Conservation (phyloP, 2,113 vertebrate genomes). For the Plecturocebus donacophilus region DNA sequence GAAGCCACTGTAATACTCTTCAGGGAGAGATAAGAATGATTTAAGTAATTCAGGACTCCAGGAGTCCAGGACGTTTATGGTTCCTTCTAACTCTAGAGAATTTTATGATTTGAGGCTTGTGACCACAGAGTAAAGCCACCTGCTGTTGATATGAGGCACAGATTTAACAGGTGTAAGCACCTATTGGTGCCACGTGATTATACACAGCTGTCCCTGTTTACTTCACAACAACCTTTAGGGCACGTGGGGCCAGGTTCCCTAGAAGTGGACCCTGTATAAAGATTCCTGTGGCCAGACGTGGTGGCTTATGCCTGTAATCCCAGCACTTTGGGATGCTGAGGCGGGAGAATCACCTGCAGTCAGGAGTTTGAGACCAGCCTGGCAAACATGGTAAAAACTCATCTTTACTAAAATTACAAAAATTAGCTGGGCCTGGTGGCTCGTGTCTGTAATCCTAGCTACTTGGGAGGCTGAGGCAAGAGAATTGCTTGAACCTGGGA, state of each 20-base stretch:
- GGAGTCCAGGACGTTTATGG: neutral
- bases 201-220: fast-evolving
- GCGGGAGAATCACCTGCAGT: too few relatives aligned
- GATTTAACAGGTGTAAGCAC: neutral
- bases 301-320: too few relatives aligned
- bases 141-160: too few relatives aligned
- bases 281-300: neutral
- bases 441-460: too few relatives aligned
- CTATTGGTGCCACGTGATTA: neutral
- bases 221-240: neutral
- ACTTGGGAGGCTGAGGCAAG: too few relatives aligned
- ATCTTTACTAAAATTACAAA: too few relatives aligned
- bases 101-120: neutral
- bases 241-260: neutral
- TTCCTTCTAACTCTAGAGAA: neutral
- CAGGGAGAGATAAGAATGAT: constrained; percentile 40
- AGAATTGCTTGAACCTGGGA: too few relatives aligned
- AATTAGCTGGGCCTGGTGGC: too few relatives aligned
- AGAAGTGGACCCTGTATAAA: neutral
- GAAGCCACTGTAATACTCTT: constrained; percentile 50
- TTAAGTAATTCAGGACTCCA: constrained; percentile 19
- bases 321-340: too few relatives aligned
- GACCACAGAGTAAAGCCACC: neutral
- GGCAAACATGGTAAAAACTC: too few relatives aligned
- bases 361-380: too few relatives aligned